These are phyloP conservation scores for Bombus haemorrhoidalis DNA, from an alignment of 1,140 invertebrate species.

Conservation along the genomic window DNA sequence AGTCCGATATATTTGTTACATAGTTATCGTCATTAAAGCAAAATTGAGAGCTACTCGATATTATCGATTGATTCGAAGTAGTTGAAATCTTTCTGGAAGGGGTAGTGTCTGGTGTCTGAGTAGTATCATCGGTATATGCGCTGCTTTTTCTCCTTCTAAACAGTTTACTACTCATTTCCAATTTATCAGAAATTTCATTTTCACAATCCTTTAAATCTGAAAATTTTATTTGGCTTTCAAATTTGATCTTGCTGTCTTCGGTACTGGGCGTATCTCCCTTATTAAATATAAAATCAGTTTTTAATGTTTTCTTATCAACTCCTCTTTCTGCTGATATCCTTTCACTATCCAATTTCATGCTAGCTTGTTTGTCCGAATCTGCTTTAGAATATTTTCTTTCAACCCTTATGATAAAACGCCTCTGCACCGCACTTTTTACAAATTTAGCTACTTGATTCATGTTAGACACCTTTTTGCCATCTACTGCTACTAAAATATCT, in stretches of 20 bases:
- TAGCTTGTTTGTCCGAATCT: slow-evolving; percentile 68
- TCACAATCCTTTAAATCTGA: slow-evolving; percentile 77
- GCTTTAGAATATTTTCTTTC: slow-evolving; percentile 81
- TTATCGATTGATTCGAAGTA: slow-evolving; percentile 73
- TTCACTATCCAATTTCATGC: slow-evolving; percentile 55
- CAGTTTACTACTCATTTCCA: slow-evolving; percentile 67
- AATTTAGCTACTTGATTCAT: slow-evolving; percentile 89
- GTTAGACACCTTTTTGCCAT: slow-evolving; percentile 89
- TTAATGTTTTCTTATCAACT: slow-evolving; percentile 66
- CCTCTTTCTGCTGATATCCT: slow-evolving; percentile 57
- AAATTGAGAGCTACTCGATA: slow-evolving; percentile 69
- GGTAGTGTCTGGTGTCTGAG: slow-evolving; percentile 68
- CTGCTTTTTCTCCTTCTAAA: slow-evolving; percentile 78
- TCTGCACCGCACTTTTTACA: slow-evolving; percentile 82
- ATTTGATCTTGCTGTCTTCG: slow-evolving; percentile 65
- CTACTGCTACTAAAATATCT: slow-evolving; percentile 91
- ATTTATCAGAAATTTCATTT: slow-evolving; percentile 53
- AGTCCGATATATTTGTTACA: slow-evolving; percentile 64
- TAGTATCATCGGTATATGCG: slow-evolving; percentile 62
- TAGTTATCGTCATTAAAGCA: slow-evolving; percentile 56
- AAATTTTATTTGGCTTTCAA: slow-evolving; percentile 77
- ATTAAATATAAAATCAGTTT: slow-evolving; percentile 62
- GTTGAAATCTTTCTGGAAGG: slow-evolving; percentile 77
- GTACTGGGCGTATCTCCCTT: slow-evolving; percentile 55
- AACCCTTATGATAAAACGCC: slow-evolving; percentile 83